Base-by-base conservation (phyloP, 2,113 vertebrate species). In the Sardina pilchardus region DNA sequence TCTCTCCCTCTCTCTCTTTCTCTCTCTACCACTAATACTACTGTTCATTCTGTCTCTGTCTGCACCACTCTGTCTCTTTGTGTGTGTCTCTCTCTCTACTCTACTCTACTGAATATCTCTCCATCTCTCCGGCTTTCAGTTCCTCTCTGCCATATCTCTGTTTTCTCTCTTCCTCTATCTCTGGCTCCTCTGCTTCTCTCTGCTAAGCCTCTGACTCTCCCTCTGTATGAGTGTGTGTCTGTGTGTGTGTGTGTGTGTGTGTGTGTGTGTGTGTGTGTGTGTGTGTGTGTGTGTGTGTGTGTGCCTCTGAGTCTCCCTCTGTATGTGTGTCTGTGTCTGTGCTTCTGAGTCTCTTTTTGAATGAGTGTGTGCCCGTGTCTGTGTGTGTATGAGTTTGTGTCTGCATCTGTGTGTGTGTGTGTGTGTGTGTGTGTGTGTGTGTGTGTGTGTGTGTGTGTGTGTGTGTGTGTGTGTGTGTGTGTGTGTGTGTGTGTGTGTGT, bases 1-100 rank as follows among this genome's bases (percentile, higher is more conserved):
- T n/a, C 19, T n/a, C 56, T n/a, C 56, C 10, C 10, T 45, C 44
- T 45, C 44, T 45, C 44, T 45, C 44, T 6, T 6, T 71, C 26
- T 71, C 63, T 71, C 63, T 71, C 63, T 34, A 12, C 0, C 17
- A 53, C 45, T 4, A 1, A 7, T 0, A 45, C 44, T 50, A 50
- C 16, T 2, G 9, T 12, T 53, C 26, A 26, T 24, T 26, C 45
- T 89, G 89, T 91, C 86, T 82, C 5, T 48, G n/a, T 71, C 56
- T 84, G 12, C 36, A 36, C 39, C 39, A 53, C 85, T 45, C 24
- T 50, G 12, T 50, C 82, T 82, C 9, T 53, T 19, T 59, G 53
- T 26, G 59, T 63, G 6, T 59, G n/a, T 84, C 1, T n/a, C 39
- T 42, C 39, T 56, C 14, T 56, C 59, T 6, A 0, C 24, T n/a